Percentiles rank a stretch among this genome's conserved stretches.
Evolutionary conservation across 2,113 vertebrate genomes (phyloP).

Genomic region (Coryphaenoides rupestris): DNA sequence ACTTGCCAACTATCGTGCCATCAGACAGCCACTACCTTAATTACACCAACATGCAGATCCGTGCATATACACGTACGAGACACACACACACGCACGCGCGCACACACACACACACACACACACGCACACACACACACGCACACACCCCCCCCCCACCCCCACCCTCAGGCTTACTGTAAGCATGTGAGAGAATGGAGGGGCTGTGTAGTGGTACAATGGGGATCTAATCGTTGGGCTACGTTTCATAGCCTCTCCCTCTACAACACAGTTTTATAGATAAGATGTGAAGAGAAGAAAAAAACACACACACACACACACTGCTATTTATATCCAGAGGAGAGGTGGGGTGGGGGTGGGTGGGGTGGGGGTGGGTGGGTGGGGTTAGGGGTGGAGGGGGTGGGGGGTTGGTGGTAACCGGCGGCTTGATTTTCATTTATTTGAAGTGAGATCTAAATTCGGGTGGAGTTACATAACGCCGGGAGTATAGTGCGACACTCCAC

Average conservation of each 20-base stretch:
- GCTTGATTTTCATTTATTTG: conserved; percentile 70
- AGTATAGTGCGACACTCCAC: conserved; percentile 45
- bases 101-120: conserved; percentile 20
- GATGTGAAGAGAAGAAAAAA: conserved; percentile 49
- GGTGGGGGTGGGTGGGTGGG: background rate
- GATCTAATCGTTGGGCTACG: conserved; percentile 70
- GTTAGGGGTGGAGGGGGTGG: background rate
- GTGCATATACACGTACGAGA: background rate
- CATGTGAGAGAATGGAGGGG: conserved; percentile 64
- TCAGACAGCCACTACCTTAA: conserved; percentile 49
- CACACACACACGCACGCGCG: conserved; percentile 41
- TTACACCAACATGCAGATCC: conserved; percentile 41
- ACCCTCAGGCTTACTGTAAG: conserved; percentile 70
- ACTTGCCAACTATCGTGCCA: conserved; percentile 48
- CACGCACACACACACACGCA: background rate
- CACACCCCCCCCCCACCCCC: no score
- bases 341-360: background rate
- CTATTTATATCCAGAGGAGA: conserved; percentile 70
- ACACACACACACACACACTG: conserved; percentile 29
- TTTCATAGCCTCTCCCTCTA: conserved; percentile 71
- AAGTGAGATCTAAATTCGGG: conserved; percentile 71
- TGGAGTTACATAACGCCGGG: conserved; percentile 63
- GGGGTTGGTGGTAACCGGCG: conserved; percentile 38
- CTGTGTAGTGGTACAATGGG: conserved; percentile 67
- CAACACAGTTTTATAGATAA: conserved; percentile 70